Base-by-base conservation (phyloP, 2,888 invertebrate species). In the Drosophila quasianomalipes region DNA sequence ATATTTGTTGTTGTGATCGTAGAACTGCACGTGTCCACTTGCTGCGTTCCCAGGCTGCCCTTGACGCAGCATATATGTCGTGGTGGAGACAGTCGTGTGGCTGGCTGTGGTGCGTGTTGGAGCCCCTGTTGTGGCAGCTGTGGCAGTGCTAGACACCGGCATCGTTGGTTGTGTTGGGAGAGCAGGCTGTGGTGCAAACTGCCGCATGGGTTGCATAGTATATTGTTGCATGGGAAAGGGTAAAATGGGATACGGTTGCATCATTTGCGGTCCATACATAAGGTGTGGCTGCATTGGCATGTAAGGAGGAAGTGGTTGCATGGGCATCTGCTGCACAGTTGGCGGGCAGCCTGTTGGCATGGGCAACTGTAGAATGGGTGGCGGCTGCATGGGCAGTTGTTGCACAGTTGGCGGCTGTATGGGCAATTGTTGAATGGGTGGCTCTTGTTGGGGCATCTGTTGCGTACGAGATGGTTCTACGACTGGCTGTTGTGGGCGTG, bases 1-100 rank as follows among this genome's bases (percentile, higher is more conserved):
- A 82, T 93, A 94, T 76, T 94, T 93, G 76, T 94, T 94, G 35
- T 92, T 91, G 75, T 94, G 94, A 85, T 95, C 94, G 75, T 94
- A 94, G 80, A 93, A 94, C 73, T 93, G 93, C 2, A 94, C 94
- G 6, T 77, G 76, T 0, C 65, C 76, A 0, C 68, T n/a, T 7
- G 65, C 61, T 31, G 47, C 72, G 1, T 28, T 59, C 19, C 37
- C 31, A 28, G 26, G 6, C 28, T 2, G 61, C 4, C 39, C 71
- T 7, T 63, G 74, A 3, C 72, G 62, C 60, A 73, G 9, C 26
- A 62, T 59, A 54, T 53, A 53, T 5, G 76, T 79, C 19, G 69
- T 70, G 0, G 75, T 62, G 33, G 82, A 77, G 0, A 60, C 65
- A 4, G 66, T 49, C 0, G 82, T 69, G 1, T 65, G 75, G 6